Conservation (phyloP, 2,888 invertebrate genomes). For the Hypena proboscidalis region DNA sequence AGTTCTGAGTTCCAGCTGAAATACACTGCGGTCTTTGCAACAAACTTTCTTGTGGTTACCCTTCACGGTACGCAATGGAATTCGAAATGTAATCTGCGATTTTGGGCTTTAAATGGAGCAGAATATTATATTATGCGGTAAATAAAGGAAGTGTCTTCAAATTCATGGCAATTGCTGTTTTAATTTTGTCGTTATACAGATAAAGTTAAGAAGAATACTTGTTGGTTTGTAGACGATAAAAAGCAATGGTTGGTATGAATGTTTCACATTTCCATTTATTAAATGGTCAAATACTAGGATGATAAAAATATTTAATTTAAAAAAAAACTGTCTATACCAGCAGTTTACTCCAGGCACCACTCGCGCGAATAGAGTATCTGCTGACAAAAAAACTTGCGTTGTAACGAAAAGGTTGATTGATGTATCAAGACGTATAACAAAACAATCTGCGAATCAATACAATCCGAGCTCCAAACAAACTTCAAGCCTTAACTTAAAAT, state of each 20-base stretch:
- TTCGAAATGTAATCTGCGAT: conserved; percentile 22
- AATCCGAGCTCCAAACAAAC: conserved; percentile 16
- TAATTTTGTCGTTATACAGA: background rate
- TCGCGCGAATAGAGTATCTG: too few species aligned
- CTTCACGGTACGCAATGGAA: conserved; percentile 28
- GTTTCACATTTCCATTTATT: too few species aligned
- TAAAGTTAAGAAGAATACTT: background rate
- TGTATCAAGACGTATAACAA: too few species aligned
- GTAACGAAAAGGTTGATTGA: too few species aligned
- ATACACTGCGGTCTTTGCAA: conserved; percentile 30
- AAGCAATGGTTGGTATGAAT: too few species aligned
- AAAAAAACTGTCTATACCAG: too few species aligned
- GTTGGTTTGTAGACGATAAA: background rate
- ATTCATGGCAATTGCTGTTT: conserved; percentile 5
- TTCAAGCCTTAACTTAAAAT: conserved; percentile 16
- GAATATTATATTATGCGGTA: background rate
- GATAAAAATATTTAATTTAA: too few species aligned
- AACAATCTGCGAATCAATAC: conserved; percentile 2
- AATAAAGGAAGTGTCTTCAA: background rate
- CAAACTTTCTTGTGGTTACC: background rate
- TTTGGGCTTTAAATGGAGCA: conserved; percentile 11
- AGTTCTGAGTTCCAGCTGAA: conserved; percentile 33
- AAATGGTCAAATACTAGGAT: too few species aligned
- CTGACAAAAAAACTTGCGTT: too few species aligned
- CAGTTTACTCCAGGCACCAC: too few species aligned